Percentiles rank a stretch among this genome's conserved stretches.
Conservation (phyloP, 2,797 vertebrate species). For the Octomys mimax region DNA sequence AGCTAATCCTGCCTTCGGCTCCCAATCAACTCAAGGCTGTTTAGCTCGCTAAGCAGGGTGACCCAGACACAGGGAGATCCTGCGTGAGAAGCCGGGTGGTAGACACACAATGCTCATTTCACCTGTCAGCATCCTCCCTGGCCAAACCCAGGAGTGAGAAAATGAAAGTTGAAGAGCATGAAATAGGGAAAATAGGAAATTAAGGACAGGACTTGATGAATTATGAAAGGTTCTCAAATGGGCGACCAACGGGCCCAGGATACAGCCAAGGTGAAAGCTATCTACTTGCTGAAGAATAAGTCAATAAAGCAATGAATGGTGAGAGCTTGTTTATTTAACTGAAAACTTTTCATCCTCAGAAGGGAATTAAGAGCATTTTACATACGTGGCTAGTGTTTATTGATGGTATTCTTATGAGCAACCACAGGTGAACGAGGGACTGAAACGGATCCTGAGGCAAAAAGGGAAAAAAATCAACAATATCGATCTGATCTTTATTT, state of each 20-base stretch:
- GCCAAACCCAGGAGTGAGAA: constrained; percentile 20
- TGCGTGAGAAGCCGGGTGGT: accelerated
- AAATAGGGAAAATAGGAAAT: constrained; percentile 66
- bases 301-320: not conserved
- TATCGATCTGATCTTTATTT: constrained; percentile 10
- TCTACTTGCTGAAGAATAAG: not conserved
- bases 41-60: not conserved
- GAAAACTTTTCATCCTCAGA: not conserved
- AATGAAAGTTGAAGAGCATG: constrained; percentile 73
- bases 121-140: constrained; percentile 36
- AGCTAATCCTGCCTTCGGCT: constrained; percentile 51
- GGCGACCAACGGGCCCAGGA: not conserved
- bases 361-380: not conserved
- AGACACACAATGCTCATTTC: not conserved
- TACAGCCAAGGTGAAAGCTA: accelerated
- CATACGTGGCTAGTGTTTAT: not conserved
- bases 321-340: not conserved
- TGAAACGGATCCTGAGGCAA: not conserved
- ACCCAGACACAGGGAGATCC: not conserved
- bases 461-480: not conserved
- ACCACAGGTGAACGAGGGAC: not conserved
- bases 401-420: not conserved
- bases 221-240: not conserved
- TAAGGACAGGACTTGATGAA: constrained; percentile 37
- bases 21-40: not conserved